Evolutionary conservation across 2,797 vertebrate species (phyloP).

Genomic region (Spondyliosoma cantharus): DNA sequence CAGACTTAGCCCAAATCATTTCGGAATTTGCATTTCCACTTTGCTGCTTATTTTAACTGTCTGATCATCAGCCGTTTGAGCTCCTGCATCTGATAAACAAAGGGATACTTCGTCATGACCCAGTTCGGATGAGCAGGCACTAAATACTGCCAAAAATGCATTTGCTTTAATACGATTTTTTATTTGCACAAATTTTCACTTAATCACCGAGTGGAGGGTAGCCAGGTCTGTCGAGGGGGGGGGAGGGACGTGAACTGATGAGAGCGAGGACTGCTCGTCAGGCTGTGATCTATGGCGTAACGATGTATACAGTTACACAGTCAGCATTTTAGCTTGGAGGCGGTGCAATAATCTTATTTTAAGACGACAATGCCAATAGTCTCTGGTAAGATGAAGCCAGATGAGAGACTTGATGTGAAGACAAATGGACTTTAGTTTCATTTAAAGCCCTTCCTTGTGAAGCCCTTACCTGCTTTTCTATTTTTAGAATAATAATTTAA

Average conservation of each 20-base stretch:
- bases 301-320: constrained; percentile 38
- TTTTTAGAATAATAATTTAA: constrained; percentile 28
- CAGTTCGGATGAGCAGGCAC: constrained; percentile 41
- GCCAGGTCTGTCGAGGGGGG: constrained; percentile 17
- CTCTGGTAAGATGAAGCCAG: constrained; percentile 51
- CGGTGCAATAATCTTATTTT: constrained; percentile 48
- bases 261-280: constrained; percentile 25
- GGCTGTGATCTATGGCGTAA: constrained; percentile 33
- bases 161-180: constrained; percentile 35
- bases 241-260: neutral
- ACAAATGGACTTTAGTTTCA: constrained; percentile 56
- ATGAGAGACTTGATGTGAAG: constrained; percentile 28
- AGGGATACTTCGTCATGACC: constrained; percentile 56
- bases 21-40: constrained; percentile 71
- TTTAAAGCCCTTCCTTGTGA: constrained; percentile 30
- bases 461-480: constrained; percentile 14
- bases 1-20: constrained; percentile 68
- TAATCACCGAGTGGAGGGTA: constrained; percentile 34
- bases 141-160: constrained; percentile 44
- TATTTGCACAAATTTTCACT: constrained; percentile 33
- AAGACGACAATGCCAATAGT: constrained; percentile 44
- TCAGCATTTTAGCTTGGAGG: constrained; percentile 48
- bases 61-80: constrained; percentile 57
- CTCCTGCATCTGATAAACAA: constrained; percentile 59
- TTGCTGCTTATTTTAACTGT: constrained; percentile 62